Evolutionary conservation across 2,113 vertebrate genomes (phyloP).

Genomic region (Ia io): DNA sequence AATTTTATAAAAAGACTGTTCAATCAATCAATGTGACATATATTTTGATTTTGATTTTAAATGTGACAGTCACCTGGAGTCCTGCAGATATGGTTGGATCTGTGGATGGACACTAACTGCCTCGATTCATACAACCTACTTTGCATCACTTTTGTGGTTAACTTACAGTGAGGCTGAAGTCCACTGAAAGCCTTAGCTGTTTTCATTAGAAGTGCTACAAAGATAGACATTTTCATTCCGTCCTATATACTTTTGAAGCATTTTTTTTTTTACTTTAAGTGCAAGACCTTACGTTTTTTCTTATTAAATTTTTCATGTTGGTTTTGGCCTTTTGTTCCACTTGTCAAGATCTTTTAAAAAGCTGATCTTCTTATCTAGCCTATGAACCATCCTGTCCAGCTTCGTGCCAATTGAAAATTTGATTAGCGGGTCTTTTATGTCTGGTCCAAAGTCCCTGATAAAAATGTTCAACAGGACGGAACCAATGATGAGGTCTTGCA

Average conservation of each 20-base stretch:
- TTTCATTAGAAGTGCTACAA: not conserved
- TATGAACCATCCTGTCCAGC: slow-evolving; percentile 42
- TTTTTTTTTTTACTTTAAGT: slow-evolving; percentile 3
- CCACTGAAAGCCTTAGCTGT: not conserved
- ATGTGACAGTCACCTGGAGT: not conserved
- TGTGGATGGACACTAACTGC: not conserved
- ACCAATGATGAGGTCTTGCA: not conserved
- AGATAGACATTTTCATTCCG: not conserved
- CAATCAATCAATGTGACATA: not conserved
- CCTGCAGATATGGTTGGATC: not conserved
- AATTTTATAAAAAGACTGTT: slow-evolving; percentile 38
- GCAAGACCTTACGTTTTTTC: slow-evolving; percentile 28
- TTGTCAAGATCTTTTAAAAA: slow-evolving; percentile 59
- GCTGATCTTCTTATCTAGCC: slow-evolving; percentile 41
- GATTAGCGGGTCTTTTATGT: slow-evolving; percentile 57
- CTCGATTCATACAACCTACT: not conserved
- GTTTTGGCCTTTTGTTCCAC: slow-evolving; percentile 53
- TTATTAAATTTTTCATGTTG: slow-evolving; percentile 49
- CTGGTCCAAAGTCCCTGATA: slow-evolving; percentile 46
- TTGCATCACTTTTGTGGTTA: not conserved
- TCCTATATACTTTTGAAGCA: not conserved
- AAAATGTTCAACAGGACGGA: slow-evolving; percentile 41
- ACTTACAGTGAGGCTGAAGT: not conserved
- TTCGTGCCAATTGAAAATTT: slow-evolving; percentile 46
- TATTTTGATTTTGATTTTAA: slow-evolving; percentile 30